phyloP scores from a whole-genome alignment of 2,113 vertebrate genomes.

The Tricholaema leucomelas region DNA sequence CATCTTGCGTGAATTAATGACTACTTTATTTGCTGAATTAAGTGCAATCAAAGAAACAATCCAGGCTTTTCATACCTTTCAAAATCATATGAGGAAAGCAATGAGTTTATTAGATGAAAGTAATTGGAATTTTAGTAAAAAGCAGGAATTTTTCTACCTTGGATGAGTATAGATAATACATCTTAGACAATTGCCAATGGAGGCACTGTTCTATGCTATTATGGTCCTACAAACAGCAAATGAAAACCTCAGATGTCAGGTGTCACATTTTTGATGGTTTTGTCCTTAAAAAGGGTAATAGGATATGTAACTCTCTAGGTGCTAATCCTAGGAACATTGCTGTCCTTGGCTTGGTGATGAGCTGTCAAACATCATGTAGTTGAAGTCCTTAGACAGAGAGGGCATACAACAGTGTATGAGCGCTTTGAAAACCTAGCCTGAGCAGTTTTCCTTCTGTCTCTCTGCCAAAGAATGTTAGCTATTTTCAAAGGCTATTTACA shows the following conservation, averaged over 20 bases:
- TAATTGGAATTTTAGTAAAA: background rate
- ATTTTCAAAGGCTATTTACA: constrained; percentile 65
- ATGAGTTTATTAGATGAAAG: background rate
- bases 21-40: background rate
- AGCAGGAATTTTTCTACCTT: background rate
- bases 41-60: background rate
- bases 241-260: background rate
- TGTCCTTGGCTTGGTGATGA: background rate
- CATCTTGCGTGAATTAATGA: background rate
- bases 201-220: background rate
- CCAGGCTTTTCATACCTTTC: background rate
- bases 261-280: background rate
- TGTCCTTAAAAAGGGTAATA: background rate
- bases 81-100: background rate
- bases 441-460: constrained; percentile 11
- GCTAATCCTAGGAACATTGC: background rate
- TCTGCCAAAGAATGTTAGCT: constrained; percentile 36
- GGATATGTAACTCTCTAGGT: background rate
- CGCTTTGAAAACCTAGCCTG: constrained; percentile 9
- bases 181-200: background rate
- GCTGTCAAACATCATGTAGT: background rate
- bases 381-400: background rate
- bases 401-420: background rate
- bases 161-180: background rate
- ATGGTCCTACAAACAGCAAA: background rate